phyloP scores from a whole-genome alignment of 2,888 invertebrate genomes.

The Cetonia aurata region DNA sequence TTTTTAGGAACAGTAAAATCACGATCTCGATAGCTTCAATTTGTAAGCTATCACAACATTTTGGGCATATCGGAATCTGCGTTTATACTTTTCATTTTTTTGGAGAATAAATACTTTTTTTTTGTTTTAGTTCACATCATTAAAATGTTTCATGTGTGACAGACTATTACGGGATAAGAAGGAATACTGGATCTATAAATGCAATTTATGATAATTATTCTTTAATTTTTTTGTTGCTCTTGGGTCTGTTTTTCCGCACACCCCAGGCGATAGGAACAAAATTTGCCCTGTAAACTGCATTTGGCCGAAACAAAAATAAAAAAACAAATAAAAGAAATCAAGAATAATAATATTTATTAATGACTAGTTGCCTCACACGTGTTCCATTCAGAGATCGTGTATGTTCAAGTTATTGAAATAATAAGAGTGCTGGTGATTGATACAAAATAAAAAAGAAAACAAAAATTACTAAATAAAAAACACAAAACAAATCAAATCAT shows the following conservation, averaged over 20 bases:
- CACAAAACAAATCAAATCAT: constrained; percentile 47
- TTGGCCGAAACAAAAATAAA: constrained; percentile 51
- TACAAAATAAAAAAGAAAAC: constrained; percentile 32
- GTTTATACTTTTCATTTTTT: constrained; percentile 17
- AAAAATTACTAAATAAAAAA: constrained; percentile 44
- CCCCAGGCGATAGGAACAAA: constrained; percentile 45
- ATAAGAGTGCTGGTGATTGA: constrained; percentile 48
- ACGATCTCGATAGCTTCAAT: constrained; percentile 62
- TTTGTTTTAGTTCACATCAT: constrained; percentile 44
- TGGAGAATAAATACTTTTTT: constrained; percentile 43
- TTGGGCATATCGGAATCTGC: constrained; percentile 59
- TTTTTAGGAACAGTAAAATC: constrained; percentile 66
- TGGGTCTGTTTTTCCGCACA: constrained; percentile 8
- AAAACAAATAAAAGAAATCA: constrained; percentile 53
- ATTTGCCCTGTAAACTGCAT: constrained; percentile 57
- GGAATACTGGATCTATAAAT: constrained; percentile 53
- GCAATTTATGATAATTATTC: constrained; percentile 17
- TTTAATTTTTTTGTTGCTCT: constrained; percentile 32
- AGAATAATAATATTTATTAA: constrained; percentile 61
- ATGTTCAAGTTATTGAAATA: constrained; percentile 48
- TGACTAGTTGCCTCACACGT: constrained; percentile 69
- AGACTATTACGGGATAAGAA: constrained; percentile 64
- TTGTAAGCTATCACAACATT: constrained; percentile 60
- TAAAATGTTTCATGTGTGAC: constrained; percentile 50
- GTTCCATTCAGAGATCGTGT: constrained; percentile 62